These are phyloP conservation scores for Lamproptera curius DNA, from an alignment of 2,888 invertebrate species.

Conservation along the genomic window DNA sequence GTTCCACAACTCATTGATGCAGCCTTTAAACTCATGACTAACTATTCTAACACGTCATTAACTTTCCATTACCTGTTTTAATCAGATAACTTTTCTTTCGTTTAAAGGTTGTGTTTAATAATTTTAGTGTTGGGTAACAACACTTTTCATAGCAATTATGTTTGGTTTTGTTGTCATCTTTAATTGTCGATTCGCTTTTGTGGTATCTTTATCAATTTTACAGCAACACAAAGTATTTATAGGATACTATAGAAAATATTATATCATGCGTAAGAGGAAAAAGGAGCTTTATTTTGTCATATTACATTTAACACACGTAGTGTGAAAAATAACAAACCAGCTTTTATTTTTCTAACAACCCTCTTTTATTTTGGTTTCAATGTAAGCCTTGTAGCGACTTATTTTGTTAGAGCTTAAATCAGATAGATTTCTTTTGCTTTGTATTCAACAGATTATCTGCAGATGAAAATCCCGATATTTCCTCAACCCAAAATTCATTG, in stretches of 20 bases:
- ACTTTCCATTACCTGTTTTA: conserved; percentile 34
- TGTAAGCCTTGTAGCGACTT: conserved; percentile 28
- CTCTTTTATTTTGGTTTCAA: conserved; percentile 20
- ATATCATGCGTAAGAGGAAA: background rate
- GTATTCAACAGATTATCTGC: conserved; percentile 78
- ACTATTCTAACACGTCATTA: conserved; percentile 32
- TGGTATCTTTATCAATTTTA: conserved; percentile 57
- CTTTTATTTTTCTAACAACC: conserved; percentile 20
- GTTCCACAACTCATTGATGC: conserved; percentile 25
- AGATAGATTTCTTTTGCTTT: conserved; percentile 73
- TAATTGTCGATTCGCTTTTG: conserved; percentile 49
- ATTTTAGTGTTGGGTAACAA: conserved; percentile 13
- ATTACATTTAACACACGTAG: conserved; percentile 1
- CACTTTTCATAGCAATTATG: background rate
- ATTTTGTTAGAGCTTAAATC: conserved; percentile 53
- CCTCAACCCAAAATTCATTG: conserved; percentile 64
- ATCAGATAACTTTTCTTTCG: conserved; percentile 29
- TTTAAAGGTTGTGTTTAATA: conserved; percentile 49
- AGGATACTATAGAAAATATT: too few relatives aligned
- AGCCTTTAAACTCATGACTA: conserved; percentile 53
- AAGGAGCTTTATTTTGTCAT: background rate
- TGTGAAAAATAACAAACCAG: background rate
- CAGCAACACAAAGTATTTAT: conserved; percentile 5
- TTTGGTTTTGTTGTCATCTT: background rate
- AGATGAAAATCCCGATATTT: conserved; percentile 67